Evolutionary conservation across 2,797 vertebrate species (phyloP).

Genomic region (Neosilurus hyrtlii): DNA sequence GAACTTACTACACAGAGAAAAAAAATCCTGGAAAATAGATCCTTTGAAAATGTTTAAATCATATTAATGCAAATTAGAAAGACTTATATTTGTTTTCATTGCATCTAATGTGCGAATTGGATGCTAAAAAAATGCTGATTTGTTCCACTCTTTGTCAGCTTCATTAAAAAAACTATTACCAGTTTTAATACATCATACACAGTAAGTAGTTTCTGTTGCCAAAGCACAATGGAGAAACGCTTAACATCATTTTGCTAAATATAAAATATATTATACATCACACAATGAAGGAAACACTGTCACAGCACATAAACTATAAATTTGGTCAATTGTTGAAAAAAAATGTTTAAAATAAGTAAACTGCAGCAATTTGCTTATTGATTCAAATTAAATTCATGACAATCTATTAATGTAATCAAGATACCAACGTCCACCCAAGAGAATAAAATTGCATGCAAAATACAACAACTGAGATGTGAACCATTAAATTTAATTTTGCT

Average conservation of each 20-base stretch:
- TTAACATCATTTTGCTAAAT: not conserved
- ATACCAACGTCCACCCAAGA: not conserved
- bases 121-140: not conserved
- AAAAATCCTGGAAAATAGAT: not conserved
- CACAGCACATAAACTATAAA: not conserved
- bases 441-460: not conserved
- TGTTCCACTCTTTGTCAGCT: not conserved
- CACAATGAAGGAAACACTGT: not conserved
- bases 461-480: not conserved
- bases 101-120: not conserved
- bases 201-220: not conserved
- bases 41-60: not conserved
- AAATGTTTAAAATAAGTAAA: not conserved
- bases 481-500: not conserved
- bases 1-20: not conserved
- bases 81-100: not conserved
- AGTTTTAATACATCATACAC: not conserved
- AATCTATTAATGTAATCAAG: not conserved
- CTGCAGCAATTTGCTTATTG: not conserved
- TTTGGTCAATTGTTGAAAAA: too few relatives aligned
- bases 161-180: slow-evolving; percentile 5
- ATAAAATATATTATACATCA: not conserved
- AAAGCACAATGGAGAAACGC: not conserved
- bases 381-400: not conserved
- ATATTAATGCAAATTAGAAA: not conserved